Conservation (phyloP, 2,113 vertebrate species). For the Procavia capensis region DNA sequence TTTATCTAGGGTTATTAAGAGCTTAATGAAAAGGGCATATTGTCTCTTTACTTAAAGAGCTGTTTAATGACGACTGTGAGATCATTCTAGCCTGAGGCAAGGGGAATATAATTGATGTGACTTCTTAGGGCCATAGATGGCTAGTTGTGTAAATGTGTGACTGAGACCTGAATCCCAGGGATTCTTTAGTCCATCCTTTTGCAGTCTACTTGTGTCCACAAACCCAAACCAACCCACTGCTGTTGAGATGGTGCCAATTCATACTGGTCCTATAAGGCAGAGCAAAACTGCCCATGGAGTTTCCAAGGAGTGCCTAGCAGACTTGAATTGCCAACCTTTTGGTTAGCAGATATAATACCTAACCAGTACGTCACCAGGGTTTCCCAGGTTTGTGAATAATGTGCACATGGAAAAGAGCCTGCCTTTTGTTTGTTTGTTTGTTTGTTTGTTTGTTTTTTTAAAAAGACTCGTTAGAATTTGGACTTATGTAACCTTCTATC, state of each 20-base stretch:
- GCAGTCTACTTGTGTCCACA: neutral
- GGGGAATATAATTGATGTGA: slow-evolving; percentile 25
- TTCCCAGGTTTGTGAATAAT: neutral
- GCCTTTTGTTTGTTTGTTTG: neutral
- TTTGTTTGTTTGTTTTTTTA: too few species aligned
- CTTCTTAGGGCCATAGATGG: slow-evolving; percentile 50
- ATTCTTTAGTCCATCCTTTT: neutral
- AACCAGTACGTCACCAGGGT: too few species aligned
- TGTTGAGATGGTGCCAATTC: too few species aligned
- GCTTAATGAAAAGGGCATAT: slow-evolving; percentile 74
- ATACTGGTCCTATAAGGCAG: too few species aligned
- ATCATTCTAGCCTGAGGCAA: slow-evolving; percentile 51
- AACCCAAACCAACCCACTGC: too few species aligned
- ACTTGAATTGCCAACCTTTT: too few species aligned
- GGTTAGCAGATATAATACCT: too few species aligned
- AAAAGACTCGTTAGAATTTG: neutral
- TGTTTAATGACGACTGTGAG: slow-evolving; percentile 67
- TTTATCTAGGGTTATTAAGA: slow-evolving; percentile 73
- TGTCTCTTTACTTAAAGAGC: slow-evolving; percentile 71
- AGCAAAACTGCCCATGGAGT: too few species aligned
- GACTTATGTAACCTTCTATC: too few species aligned
- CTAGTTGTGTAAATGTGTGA: slow-evolving; percentile 29
- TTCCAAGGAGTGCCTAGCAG: too few species aligned
- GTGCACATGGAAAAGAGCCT: neutral
- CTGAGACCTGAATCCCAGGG: slow-evolving; percentile 26